Conservation (phyloP, 1,140 invertebrate genomes). For the Drosophila truncata region DNA sequence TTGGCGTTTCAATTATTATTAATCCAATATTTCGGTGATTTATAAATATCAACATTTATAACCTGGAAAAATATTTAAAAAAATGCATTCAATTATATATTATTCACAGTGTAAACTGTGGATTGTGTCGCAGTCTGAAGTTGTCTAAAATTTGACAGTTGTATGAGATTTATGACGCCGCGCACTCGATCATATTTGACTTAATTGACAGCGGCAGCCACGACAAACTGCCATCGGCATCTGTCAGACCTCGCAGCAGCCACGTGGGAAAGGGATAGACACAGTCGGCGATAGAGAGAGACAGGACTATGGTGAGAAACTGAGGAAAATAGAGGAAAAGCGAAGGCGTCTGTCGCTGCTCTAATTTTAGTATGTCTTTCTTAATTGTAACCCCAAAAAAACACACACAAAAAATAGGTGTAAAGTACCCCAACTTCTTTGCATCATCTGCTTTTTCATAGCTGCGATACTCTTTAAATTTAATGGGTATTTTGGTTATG, state of each 20-base stretch:
- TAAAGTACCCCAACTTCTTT: slow-evolving; percentile 16
- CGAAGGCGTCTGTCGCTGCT: slow-evolving; percentile 18
- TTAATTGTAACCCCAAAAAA: slow-evolving; percentile 36
- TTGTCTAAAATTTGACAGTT: slow-evolving; percentile 82
- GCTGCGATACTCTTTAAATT: background rate
- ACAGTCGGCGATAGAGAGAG: background rate
- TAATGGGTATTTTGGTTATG: background rate
- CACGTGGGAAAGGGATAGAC: slow-evolving; percentile 6
- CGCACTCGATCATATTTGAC: slow-evolving; percentile 82
- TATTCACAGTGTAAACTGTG: slow-evolving; percentile 17
- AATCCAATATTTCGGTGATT: no score
- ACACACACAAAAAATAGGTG: slow-evolving; percentile 11
- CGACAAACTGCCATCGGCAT: slow-evolving; percentile 76
- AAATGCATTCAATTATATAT: background rate
- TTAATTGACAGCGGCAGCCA: slow-evolving; percentile 82
- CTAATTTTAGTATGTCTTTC: slow-evolving; percentile 26
- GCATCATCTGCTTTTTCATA: slow-evolving; percentile 4
- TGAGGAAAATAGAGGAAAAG: background rate
- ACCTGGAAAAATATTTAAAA: background rate
- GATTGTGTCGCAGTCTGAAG: slow-evolving; percentile 58
- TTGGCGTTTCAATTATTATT: no score
- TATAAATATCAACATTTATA: no score
- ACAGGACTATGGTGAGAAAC: background rate
- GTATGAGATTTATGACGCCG: slow-evolving; percentile 81
- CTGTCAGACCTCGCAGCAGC: slow-evolving; percentile 37